Conservation (phyloP, 2,888 invertebrate genomes). For the Drosophila mimetica region DNA sequence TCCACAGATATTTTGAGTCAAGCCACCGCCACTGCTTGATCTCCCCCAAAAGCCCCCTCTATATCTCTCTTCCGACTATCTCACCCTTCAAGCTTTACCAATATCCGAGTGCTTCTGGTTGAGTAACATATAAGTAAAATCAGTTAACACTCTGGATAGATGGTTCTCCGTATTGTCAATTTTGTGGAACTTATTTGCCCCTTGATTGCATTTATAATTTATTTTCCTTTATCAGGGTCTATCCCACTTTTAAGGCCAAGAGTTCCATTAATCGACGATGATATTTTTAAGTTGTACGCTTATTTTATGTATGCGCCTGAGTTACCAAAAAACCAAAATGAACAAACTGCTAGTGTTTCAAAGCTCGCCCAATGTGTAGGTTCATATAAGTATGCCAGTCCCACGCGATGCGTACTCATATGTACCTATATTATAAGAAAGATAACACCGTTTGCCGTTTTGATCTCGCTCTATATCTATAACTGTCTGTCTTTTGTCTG, state of each 20-base stretch:
- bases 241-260: not conserved
- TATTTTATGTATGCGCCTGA: slow-evolving; percentile 18
- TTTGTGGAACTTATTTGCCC: not conserved
- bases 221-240: not conserved
- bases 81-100: not conserved
- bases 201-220: not conserved
- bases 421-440: not conserved
- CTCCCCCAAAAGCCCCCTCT: not conserved
- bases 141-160: not conserved
- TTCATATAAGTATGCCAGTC: slow-evolving; percentile 8
- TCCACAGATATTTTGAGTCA: not conserved
- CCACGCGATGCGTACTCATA: not conserved
- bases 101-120: not conserved
- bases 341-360: slow-evolving; percentile 20
- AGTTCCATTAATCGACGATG: not conserved
- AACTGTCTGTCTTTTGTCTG: slow-evolving; percentile 25
- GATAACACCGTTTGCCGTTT: slow-evolving; percentile 22
- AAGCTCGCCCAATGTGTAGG: slow-evolving; percentile 1
- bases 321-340: slow-evolving; percentile 5
- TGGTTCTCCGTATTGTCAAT: not conserved
- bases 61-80: not conserved
- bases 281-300: slow-evolving; percentile 4
- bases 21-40: not conserved
- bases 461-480: slow-evolving; percentile 16
- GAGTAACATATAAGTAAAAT: not conserved